Base-by-base conservation (phyloP, 2,888 invertebrate genomes). In the Microctonus hyperodae region DNA sequence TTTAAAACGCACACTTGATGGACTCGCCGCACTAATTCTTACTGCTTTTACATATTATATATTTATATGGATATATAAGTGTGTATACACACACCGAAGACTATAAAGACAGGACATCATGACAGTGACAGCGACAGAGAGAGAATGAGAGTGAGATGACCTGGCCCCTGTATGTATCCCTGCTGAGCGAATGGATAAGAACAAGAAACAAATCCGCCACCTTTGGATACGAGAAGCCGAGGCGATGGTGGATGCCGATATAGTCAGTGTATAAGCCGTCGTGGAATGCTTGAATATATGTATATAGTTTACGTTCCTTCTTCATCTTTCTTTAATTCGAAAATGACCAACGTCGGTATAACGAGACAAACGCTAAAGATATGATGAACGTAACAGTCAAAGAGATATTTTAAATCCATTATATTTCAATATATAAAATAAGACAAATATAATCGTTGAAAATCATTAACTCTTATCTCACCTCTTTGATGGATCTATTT, bases 201-300 rank as follows among this genome's bases (percentile, higher is more conserved):
- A 74, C 67, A 56, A 78, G 78, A 81, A 81, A 80, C 78, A 81
- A 81, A 81, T 82, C 81, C 78, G 75, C 78, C 76, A 81, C 75
- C 79, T 82, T 78, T 72, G 70, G 73, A 72, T 73, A 70, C 58
- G 68, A 70, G 67, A 73, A 69, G 64, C 72, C 66, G 70, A 70
- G 33, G 66, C 76, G 78, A 76, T 75, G 76, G 78, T 72, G 73
- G 75, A 67, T 57, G 37, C 60, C 73, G 79, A 79, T 79, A 79
- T 73, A 70, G 70, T 70, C 61, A 69, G 70, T 70, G 75, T 82
- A n/a, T n/a, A 83, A 83, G 83, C 83, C 74, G 80, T 80, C 79
- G 82, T 82, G 81, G 83, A 83, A 83, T 83, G 81, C 76, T 72
- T 69, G 71, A 37, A 58, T 22, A 51, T 70, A 44, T 44, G 44